Base-by-base conservation (phyloP, 2,113 vertebrate genomes). In the Glaucidium brasilianum region DNA sequence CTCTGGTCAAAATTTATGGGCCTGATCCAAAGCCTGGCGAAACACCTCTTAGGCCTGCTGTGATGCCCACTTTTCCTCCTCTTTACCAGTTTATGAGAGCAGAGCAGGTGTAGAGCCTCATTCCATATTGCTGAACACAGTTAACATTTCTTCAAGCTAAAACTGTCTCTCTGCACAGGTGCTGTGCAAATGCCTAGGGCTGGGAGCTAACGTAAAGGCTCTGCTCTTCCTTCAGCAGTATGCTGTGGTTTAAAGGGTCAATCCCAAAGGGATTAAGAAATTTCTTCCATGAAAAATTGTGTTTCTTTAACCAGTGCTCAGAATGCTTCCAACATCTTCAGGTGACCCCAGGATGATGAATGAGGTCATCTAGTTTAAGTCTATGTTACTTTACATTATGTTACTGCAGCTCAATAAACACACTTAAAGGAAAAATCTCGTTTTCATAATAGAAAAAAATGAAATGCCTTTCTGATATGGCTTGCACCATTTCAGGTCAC, bases 391-490 rank as follows among this genome's bases (percentile, higher is more conserved):
- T 95, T 78, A 94, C 64, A 45, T 92, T 97, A 62, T 94, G 45
- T 81, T 95, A 83, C 83, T 89, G 37, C 81, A 95, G 76, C 76
- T 95, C 85, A 49, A 92, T 95, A 95, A 92, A 88, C 85, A 90
- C 37, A 56, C 78, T 94, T 93, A 90, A 86, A 95, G 68, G 35
- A 92, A 93, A 96, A 96, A 90, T 47, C 84, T 92, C 17, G n/a
- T 95, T 95, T 95, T 96, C 71, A 75, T 94, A 93, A 93, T 35
- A 95, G 81, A 90, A 94, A 96, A 87, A 95, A 94, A 97, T 71
- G 59, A 96, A 97, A 97, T 85, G 83, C 32, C 78, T 92, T 95
- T 91, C 91, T 88, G 45, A 83, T 93, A 80, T 19, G 15, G 45
- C 79, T 96, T 95, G 64, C 56, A 88, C n/a, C 20, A 53, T 85